A percentile compares a stretch with the other conserved stretches of the same genome.
phyloP scores from a whole-genome alignment of 2,113 vertebrate genomes.

The Oreochromis tanganicae region DNA sequence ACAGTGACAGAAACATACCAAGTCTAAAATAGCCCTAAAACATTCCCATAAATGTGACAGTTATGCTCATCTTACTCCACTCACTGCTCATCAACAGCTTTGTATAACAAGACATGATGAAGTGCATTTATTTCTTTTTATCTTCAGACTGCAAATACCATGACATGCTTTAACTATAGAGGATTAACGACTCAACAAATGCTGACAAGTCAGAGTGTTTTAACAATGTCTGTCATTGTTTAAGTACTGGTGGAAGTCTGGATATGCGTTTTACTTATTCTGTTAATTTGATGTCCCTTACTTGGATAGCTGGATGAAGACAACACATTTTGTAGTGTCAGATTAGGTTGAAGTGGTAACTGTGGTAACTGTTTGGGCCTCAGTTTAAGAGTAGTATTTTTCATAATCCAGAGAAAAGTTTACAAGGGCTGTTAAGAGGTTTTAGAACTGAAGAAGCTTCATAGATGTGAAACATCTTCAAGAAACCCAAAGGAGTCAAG shows the following conservation, averaged over 20 bases:
- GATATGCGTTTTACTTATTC: background rate
- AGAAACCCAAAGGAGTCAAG: background rate
- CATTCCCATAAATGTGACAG: conserved; percentile 18
- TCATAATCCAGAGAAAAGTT: background rate
- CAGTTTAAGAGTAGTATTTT: background rate
- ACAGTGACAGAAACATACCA: background rate
- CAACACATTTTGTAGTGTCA: background rate
- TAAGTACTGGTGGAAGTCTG: background rate
- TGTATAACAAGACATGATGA: background rate
- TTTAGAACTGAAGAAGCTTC: background rate
- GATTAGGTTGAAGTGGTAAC: background rate
- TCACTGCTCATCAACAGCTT: background rate
- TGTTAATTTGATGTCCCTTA: background rate
- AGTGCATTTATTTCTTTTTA: background rate
- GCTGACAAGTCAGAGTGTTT: background rate
- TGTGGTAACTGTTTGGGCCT: background rate
- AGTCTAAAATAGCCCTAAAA: background rate
- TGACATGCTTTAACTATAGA: background rate
- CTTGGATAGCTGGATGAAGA: background rate
- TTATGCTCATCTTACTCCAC: background rate
- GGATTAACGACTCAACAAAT: background rate
- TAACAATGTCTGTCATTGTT: background rate
- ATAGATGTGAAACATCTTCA: background rate
- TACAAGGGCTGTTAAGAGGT: background rate
- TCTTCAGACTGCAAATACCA: background rate